Percentiles rank a stretch among this genome's conserved stretches.
Conservation (phyloP, 2,797 vertebrate species). For the Sarcoramphus papa region DNA sequence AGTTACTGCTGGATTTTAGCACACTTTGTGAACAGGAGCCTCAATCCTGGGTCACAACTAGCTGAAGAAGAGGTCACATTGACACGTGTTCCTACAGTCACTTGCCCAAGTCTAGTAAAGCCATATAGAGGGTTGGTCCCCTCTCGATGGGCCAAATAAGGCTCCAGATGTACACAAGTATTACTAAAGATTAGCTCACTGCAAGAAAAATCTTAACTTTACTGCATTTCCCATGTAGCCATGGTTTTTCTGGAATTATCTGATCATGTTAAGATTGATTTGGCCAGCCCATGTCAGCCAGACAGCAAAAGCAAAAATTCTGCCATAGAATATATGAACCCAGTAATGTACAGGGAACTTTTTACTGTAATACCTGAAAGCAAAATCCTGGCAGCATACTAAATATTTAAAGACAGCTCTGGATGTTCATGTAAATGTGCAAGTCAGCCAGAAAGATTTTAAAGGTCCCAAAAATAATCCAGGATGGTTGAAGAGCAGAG, state of each 20-base stretch:
- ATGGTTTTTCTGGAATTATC: not conserved
- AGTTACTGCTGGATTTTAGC: not conserved
- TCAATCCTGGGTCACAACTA: not conserved
- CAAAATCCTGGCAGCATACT: not conserved
- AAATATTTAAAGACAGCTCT: not conserved
- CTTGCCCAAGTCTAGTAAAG: not conserved
- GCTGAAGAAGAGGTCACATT: not conserved
- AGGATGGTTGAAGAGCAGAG: not conserved
- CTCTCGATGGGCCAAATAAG: not conserved
- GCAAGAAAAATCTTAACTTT: not conserved
- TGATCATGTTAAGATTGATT: not conserved
- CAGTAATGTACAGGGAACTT: not conserved
- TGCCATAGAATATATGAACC: not conserved
- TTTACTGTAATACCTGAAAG: not conserved
- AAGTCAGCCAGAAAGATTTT: not conserved
- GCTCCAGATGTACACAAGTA: not conserved
- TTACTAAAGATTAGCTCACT: not conserved
- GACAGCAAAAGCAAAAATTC: not conserved
- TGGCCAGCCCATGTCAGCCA: not conserved
- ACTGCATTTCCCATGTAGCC: not conserved
- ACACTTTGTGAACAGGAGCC: not conserved
- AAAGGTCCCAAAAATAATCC: not conserved
- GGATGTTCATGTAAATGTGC: not conserved
- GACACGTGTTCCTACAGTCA: accelerated
- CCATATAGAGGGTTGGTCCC: not conserved